A percentile compares a stretch with the other conserved stretches of the same genome.
phyloP scores from a whole-genome alignment of 2,113 vertebrate genomes.

The Eira barbara region DNA sequence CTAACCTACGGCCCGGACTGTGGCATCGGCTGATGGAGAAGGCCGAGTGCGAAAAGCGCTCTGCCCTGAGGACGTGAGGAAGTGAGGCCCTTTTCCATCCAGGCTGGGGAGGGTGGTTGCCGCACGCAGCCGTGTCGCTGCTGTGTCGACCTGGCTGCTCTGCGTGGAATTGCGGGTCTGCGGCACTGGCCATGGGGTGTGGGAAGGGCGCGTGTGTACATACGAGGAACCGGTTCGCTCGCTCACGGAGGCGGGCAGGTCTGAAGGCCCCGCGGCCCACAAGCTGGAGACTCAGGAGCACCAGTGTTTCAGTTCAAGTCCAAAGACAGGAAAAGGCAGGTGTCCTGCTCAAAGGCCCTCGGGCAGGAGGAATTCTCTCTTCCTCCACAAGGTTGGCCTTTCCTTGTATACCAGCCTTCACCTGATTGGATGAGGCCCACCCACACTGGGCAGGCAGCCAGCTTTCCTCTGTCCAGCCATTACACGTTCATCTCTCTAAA shows the following conservation, averaged over 20 bases:
- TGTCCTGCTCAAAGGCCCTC: not conserved
- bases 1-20: not conserved
- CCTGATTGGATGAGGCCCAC: not conserved
- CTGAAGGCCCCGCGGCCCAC: no score
- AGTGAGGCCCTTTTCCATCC: no score
- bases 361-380: not conserved
- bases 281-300: not conserved
- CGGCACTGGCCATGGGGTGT: not conserved
- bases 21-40: no score
- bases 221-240: not conserved
- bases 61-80: not conserved
- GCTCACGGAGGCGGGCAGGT: not conserved
- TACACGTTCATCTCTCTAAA: not conserved
- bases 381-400: no score
- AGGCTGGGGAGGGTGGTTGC: not conserved
- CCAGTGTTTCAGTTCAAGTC: not conserved
- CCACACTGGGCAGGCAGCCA: accelerated
- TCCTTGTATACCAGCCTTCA: not conserved
- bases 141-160: no score
- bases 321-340: not conserved
- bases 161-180: not conserved
- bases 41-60: no score
- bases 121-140: no score
- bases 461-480: not conserved
- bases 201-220: not conserved